Evolutionary conservation across 2,797 vertebrate species (phyloP), one percentile per base, ranked within the genome.

Genomic region (Darevskia nairensis): DNA sequence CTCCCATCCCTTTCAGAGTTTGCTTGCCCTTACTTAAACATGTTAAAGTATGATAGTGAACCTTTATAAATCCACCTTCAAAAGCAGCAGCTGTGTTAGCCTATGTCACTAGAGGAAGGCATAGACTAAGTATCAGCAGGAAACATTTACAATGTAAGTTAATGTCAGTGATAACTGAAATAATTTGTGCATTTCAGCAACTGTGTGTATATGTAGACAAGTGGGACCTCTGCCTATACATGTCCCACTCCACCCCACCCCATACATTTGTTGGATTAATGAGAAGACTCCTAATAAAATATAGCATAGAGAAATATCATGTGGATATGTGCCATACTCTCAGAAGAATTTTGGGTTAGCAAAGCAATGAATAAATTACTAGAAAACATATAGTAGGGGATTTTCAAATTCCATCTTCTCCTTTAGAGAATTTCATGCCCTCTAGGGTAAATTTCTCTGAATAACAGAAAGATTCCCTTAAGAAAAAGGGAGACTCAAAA

Each of bases 341-440:
- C 71, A 29, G 82, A 87, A 93, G 92, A 68, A 74, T 32, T 93
- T 88, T 88, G 90, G 69, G 86, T 92, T 94, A 90, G 87, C 91
- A 92, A 93, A 91, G 71, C 93, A 94, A 91, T 91, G 32, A 94
- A 94, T 93, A 94, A 93, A 93, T 92, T 91, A 94, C 85, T 91
- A 85, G 74, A 88, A 92, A 93, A 81, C 80, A 87, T 80, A 85
- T 80, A 89, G 83, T 82, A 1, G 80, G 83, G 87, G 72, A 84
- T 89, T 72, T 81, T 91, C 44, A 64, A 92, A 92, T 82, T 92
- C 92, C 61, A 80, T 89, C 82, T 76, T 2, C 8, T 93, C 91
- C 91, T 95, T 91, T 89, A 93, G 88, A 90, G 92, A 78, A 82
- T 83, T 82, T 83, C 71, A 91, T 86, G 44, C 4, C 59, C 86